These are phyloP conservation scores for Aphaenogaster rudis DNA, from an alignment of 1,140 invertebrate species.

Conservation along the genomic window DNA sequence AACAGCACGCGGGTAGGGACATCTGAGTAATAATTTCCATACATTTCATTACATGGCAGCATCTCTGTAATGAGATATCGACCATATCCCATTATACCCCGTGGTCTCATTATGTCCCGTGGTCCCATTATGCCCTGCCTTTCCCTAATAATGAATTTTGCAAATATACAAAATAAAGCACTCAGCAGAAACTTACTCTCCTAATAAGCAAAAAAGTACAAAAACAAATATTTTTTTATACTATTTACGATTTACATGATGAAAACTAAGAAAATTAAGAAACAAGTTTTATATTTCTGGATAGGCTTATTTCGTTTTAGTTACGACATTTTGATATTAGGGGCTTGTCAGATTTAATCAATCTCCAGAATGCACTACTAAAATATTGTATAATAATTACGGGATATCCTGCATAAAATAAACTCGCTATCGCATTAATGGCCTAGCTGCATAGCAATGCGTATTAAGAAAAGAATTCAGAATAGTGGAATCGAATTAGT, in stretches of 20 bases:
- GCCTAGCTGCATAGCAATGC: background rate
- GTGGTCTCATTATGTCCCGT: too few relatives aligned
- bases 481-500: conserved; percentile 36
- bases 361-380: background rate
- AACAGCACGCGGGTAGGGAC: too few relatives aligned
- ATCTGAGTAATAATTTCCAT: too few relatives aligned
- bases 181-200: background rate
- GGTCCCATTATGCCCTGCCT: too few relatives aligned
- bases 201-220: background rate
- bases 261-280: background rate
- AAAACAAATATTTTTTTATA: background rate
- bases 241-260: background rate
- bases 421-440: background rate
- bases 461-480: conserved; percentile 50
- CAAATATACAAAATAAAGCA: background rate
- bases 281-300: background rate
- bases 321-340: background rate
- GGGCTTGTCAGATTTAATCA: background rate
- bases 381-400: background rate
- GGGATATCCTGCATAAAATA: background rate
- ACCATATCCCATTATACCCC: too few relatives aligned
- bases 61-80: too few relatives aligned
- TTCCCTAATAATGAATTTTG: too few relatives aligned
- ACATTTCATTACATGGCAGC: too few relatives aligned
- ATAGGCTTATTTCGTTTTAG: background rate